These are phyloP conservation scores for Catocala sponsa DNA, from an alignment of 2,888 invertebrate species.

Conservation along the genomic window DNA sequence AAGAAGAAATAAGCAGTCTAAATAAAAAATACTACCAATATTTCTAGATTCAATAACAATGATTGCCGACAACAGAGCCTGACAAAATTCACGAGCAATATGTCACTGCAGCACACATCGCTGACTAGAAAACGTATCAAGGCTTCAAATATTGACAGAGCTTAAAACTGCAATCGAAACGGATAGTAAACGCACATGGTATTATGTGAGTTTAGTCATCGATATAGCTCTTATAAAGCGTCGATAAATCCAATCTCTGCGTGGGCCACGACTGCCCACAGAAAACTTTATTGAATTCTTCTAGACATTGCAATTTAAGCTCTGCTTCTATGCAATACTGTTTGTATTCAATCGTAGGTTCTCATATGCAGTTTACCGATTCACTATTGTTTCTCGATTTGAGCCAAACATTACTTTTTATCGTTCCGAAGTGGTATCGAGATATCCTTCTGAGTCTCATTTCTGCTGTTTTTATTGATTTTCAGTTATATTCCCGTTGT, in stretches of 20 bases:
- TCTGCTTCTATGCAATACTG: slow-evolving; percentile 8
- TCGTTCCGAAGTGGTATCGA: slow-evolving; percentile 66
- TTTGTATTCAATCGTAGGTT: slow-evolving; percentile 9
- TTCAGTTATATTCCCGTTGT: slow-evolving; percentile 51
- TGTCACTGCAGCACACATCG: not conserved
- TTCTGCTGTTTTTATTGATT: slow-evolving; percentile 62
- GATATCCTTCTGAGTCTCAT: slow-evolving; percentile 68
- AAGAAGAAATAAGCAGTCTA: no score
- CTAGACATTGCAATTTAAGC: slow-evolving; percentile 14
- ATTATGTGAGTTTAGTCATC: slow-evolving; percentile 43
- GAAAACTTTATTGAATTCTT: slow-evolving; percentile 47
- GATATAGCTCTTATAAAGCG: slow-evolving; percentile 52
- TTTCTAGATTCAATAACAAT: no score
- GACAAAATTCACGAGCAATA: slow-evolving; percentile 10
- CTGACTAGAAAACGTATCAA: not conserved
- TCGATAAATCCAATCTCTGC: slow-evolving; percentile 55
- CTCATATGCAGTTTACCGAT: slow-evolving; percentile 54
- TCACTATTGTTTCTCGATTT: slow-evolving; percentile 77
- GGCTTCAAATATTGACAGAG: slow-evolving; percentile 10
- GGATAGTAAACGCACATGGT: slow-evolving; percentile 16
- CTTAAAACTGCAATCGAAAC: slow-evolving; percentile 11
- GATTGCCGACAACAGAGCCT: not conserved
- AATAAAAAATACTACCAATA: no score
- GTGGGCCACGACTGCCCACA: slow-evolving; percentile 54
- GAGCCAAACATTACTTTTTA: slow-evolving; percentile 77